Evolutionary conservation across 2,888 invertebrate species (phyloP), one percentile per base, ranked within the genome.

Genomic region (Cataglyphis cursor): DNA sequence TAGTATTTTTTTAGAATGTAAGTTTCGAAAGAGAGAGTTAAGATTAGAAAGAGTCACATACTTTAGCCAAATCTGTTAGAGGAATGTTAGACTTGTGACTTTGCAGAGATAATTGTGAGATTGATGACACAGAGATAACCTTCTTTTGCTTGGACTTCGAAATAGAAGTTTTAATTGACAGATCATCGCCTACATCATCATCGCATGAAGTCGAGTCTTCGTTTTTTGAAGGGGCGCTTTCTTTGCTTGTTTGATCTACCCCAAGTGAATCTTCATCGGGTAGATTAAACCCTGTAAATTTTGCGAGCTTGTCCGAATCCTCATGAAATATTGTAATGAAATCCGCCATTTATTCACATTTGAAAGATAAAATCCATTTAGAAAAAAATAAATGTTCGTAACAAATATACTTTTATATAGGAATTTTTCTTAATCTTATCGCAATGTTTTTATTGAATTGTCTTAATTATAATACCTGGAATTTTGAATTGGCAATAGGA

Each of bases 401-500:
- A n/a, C 15, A 4, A 24, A 24, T 38, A 41, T 3, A 38, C 57
- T 51, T 38, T 24, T n/a, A 44, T 41, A 21, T 1, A 4, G 21
- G 6, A 15, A 54, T 38, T 21, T 48, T n/a, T 68, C 4, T 21
- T 3, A 4, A 21, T 21, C 5, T 24, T 3, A 24, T 12, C 1
- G 24, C 15, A 9, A 31, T 31, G 1, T 44, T 74, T 28, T 61
- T 62, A 3, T 61, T 61, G 1, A 0, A 59, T 9, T 57, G 18
- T 18, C 18, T 59, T 59, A 41, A 15, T 64, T 21, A 21, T 38
- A 57, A 38, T 24, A 61, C n/a, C 9, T 9, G 0, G n/a, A 73
- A 61, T 73, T 73, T 73, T 73, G 12, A 61, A 61, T 59, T 73
- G 41, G 0, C 28, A 28, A 54, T 1, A 41, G 9, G 6, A n/a